Percentiles rank a stretch among this genome's conserved stretches.
Conservation (phyloP, 30 jellyfish, hydroid and myxozoan genomes). For the Turritopsis dohrnii region DNA sequence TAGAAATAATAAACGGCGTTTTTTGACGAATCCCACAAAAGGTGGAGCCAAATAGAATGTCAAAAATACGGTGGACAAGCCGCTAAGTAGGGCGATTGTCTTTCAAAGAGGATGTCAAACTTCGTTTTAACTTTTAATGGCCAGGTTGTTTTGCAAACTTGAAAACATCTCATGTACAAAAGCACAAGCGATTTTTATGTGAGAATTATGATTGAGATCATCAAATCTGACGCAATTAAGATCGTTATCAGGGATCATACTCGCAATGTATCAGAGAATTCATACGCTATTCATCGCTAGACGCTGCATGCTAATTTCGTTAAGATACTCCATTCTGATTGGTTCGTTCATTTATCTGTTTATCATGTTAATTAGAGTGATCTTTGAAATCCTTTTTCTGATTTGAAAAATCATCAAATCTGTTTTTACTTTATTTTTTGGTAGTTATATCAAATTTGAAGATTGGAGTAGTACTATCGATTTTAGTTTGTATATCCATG, state of each 20-base stretch:
- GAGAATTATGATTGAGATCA: neutral
- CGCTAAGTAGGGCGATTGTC: neutral
- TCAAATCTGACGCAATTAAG: neutral
- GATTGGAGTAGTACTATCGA: too few species aligned
- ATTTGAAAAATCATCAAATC: too few species aligned
- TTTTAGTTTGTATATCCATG: too few species aligned
- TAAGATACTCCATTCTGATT: neutral
- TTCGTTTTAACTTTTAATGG: neutral
- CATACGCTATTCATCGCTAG: neutral
- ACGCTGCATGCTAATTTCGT: neutral
- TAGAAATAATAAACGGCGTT: neutral
- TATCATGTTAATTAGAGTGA: neutral
- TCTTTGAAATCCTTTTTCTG: neutral
- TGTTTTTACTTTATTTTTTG: too few species aligned
- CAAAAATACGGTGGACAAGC: neutral
- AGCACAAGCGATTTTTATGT: neutral
- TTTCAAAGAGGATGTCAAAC: neutral
- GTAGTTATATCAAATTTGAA: too few species aligned
- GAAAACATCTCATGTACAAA: neutral
- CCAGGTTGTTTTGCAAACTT: neutral
- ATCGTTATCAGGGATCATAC: neutral
- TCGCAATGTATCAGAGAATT: neutral
- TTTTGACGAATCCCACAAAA: neutral
- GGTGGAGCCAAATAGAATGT: neutral
- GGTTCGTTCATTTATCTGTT: neutral